Percentiles rank a stretch among this genome's conserved stretches.
phyloP scores from a whole-genome alignment of 2,888 invertebrate genomes.

The Gasteruption jaculator region DNA sequence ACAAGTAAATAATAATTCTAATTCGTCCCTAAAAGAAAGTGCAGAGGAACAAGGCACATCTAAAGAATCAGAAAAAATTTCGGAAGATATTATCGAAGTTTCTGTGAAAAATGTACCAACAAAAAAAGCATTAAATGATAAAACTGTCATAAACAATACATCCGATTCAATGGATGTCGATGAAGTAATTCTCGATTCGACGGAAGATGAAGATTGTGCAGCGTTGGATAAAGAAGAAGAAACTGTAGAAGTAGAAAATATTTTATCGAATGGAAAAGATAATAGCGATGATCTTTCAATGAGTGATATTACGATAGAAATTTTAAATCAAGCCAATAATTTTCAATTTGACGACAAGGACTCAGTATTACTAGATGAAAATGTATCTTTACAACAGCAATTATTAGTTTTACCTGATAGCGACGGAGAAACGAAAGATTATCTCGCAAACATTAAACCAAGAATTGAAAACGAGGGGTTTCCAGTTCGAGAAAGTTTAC shows the following conservation, averaged over 20 bases:
- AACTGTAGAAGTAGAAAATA: conserved; percentile 31
- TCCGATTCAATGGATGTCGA: conserved; percentile 24
- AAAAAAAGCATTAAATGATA: conserved; percentile 6
- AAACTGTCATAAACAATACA: conserved; percentile 7
- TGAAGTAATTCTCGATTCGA: conserved; percentile 34
- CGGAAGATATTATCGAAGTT: too few relatives aligned
- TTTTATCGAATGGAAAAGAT: conserved; percentile 27
- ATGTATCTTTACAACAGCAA: conserved; percentile 41
- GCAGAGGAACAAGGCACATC: too few relatives aligned
- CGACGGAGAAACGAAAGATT: conserved; percentile 63
- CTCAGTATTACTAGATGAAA: conserved; percentile 36
- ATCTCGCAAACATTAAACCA: conserved; percentile 60
- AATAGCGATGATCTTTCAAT: conserved; percentile 15
- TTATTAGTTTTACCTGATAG: conserved; percentile 63
- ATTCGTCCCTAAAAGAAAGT: too few relatives aligned
- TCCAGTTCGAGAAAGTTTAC: conserved; percentile 60
- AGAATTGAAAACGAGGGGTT: conserved; percentile 59
- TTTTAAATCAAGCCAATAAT: conserved; percentile 15
- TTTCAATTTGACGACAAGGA: conserved; percentile 3
- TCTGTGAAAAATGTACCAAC: too few relatives aligned
- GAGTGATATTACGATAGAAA: conserved; percentile 18
- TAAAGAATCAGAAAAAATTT: too few relatives aligned
- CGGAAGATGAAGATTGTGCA: conserved; percentile 39
- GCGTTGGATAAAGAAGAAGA: conserved; percentile 27
- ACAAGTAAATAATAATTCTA: too few relatives aligned